phyloP scores from a whole-genome alignment of 2,113 vertebrate species.

The Malurus elegans region DNA sequence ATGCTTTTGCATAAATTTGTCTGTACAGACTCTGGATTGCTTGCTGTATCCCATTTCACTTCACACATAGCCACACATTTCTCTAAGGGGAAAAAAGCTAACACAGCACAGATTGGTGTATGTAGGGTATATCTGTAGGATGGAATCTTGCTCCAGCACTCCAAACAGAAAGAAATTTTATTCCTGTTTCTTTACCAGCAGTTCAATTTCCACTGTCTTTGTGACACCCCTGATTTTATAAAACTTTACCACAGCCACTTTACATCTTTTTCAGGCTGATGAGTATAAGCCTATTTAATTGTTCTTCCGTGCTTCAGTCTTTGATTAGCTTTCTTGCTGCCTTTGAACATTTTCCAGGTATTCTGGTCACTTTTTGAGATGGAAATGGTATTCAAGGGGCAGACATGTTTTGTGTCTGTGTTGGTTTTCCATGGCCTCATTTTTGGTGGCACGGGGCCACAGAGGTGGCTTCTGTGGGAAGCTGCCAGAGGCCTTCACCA shows the following conservation, averaged over 20 bases:
- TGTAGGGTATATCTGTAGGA: not conserved
- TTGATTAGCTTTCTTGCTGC: not conserved
- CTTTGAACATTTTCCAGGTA: not conserved
- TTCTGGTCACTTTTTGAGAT: not conserved
- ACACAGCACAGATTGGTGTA: not conserved
- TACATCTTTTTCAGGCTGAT: not conserved
- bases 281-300: not conserved
- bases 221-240: not conserved
- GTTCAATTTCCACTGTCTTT: not conserved
- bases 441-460: no score
- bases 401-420: not conserved
- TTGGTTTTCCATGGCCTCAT: no score
- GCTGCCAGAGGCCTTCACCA: no score
- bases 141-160: accelerated
- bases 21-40: not conserved
- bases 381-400: not conserved
- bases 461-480: no score
- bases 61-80: not conserved
- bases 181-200: not conserved
- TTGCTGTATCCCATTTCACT: not conserved
- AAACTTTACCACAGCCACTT: not conserved
- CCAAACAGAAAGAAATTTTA: not conserved
- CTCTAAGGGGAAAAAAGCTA: not conserved
- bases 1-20: not conserved
- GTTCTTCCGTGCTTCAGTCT: not conserved